Conservation (phyloP, 2,888 invertebrate species). For the Protonemura montana region DNA sequence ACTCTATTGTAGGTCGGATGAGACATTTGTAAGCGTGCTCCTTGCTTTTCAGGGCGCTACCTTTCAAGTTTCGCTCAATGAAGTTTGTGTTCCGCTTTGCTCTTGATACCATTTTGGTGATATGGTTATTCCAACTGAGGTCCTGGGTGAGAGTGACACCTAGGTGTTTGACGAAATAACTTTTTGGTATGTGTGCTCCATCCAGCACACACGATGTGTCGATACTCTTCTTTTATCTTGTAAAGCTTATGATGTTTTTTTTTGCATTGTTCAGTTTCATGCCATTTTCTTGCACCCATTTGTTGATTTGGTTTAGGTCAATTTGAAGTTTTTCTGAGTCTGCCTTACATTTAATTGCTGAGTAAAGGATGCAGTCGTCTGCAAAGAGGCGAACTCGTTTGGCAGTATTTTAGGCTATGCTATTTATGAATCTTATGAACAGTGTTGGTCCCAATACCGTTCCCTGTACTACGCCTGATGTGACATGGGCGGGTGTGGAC, state of each 20-base stretch:
- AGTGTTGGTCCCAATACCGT: background rate
- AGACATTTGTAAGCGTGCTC: conserved; percentile 13
- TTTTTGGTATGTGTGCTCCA: background rate
- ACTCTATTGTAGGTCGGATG: background rate
- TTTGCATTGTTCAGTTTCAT: background rate
- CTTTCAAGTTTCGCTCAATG: conserved; percentile 1
- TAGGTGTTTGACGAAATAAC: background rate
- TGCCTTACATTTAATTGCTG: background rate
- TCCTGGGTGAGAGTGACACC: background rate
- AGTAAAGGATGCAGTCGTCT: background rate
- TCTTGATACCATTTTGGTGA: background rate
- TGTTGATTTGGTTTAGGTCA: background rate
- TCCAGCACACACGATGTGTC: background rate
- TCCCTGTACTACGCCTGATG: conserved; percentile 2
- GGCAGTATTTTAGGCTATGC: background rate
- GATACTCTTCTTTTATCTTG: background rate
- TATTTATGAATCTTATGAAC: background rate
- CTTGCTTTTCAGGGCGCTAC: background rate
- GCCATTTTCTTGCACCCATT: conserved; percentile 18
- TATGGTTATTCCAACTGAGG: conserved; percentile 8
- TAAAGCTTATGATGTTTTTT: conserved; percentile 1
- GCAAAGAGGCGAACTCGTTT: background rate
- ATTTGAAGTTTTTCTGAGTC: background rate
- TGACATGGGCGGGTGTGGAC: background rate
- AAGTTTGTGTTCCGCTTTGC: background rate